Conservation (phyloP, 2,797 vertebrate genomes). For the Falco berigora region DNA sequence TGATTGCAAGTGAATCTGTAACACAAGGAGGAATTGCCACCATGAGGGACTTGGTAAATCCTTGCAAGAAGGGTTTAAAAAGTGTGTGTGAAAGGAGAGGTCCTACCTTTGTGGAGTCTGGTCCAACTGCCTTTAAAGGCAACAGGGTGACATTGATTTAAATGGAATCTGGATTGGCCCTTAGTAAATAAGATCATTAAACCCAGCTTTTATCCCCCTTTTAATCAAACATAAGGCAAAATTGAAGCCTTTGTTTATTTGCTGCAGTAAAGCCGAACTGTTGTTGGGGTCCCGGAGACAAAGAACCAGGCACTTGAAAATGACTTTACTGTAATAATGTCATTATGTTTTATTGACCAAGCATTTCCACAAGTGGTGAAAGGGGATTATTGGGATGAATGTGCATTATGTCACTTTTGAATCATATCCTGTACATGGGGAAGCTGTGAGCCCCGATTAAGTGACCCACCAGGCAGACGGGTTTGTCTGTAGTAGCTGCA, state of each 20-base stretch:
- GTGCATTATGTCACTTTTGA: conserved; percentile 15
- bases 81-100: background rate
- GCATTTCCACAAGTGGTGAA: conserved; percentile 28
- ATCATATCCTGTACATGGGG: background rate
- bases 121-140: background rate
- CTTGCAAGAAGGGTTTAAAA: background rate
- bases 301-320: background rate
- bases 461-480: background rate
- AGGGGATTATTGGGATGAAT: conserved; percentile 12
- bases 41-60: background rate
- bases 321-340: conserved; percentile 12
- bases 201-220: background rate
- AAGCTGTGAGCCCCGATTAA: background rate
- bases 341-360: conserved; percentile 8
- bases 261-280: background rate
- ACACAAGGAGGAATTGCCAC: background rate
- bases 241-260: background rate
- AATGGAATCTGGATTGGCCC: background rate
- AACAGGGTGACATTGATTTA: background rate
- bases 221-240: background rate
- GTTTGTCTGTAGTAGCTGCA: background rate
- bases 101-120: background rate
- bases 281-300: background rate
- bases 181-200: background rate
- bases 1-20: background rate